phyloP scores from a whole-genome alignment of 2,113 vertebrate species.

The Rhineura floridana region DNA sequence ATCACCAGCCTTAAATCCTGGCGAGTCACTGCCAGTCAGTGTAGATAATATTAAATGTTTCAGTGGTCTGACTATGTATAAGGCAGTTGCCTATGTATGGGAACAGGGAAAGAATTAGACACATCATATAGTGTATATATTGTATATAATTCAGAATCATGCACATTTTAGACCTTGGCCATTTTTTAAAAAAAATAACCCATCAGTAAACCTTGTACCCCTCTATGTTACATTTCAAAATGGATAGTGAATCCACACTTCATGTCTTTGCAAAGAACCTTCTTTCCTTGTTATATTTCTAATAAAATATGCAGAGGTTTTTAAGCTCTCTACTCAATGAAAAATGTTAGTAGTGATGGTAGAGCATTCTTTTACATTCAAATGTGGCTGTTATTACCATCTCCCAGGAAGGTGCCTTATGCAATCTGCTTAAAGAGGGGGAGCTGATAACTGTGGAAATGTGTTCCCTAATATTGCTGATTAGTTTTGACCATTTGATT shows the following conservation, averaged over 20 bases:
- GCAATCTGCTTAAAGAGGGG: neutral
- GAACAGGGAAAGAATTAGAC: too few species aligned
- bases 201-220: neutral
- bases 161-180: neutral
- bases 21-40: too few species aligned
- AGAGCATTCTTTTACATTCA: neutral
- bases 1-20: too few species aligned
- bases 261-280: neutral
- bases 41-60: too few species aligned
- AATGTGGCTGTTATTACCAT: neutral
- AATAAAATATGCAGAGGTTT: constrained; percentile 4
- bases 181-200: neutral
- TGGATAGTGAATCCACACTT: neutral
- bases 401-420: constrained; percentile 5
- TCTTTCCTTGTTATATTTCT: neutral
- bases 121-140: neutral
- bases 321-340: neutral
- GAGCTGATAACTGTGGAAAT: constrained; percentile 10
- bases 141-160: neutral
- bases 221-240: neutral
- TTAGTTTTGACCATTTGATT: constrained; percentile 48
- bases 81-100: neutral
- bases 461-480: constrained; percentile 17
- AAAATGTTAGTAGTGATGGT: neutral
- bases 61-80: neutral